Evolutionary conservation across 2,888 invertebrate genomes (phyloP), one percentile per base, ranked within the genome.

Genomic region (Ormyrus labotus): DNA sequence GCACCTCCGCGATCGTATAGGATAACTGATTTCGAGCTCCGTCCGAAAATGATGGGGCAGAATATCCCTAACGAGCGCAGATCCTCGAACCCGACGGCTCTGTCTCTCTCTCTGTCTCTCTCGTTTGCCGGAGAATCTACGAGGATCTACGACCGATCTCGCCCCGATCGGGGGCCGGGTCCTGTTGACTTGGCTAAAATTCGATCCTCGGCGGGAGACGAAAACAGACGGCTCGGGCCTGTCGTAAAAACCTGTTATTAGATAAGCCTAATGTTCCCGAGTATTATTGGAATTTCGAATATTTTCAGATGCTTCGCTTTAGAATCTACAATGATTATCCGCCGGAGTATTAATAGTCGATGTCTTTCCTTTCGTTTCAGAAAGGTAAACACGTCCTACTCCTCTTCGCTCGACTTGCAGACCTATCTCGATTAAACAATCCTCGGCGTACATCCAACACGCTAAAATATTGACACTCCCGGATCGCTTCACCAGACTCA

Each of bases 11-110:
- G 34, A 34, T 34, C 34, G 1, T 19, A 67, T 50, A 51, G 48
- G 71, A 34, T 86, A 84, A 86, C 82, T 82, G 86, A 87, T 87
- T 87, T 85, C 83, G 85, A 72, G 86, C 80, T 84, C 57, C 48
- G 19, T 65, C 71, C 19, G 34, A 13, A 65, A 70, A 74, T 81
- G 79, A 81, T 61, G 58, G 8, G n/a, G 77, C 81, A 72, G 45
- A 82, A 71, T 71, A 55, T 67, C 10, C 11, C 57, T 76, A 75
- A 80, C 75, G 57, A 80, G 65, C 70, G 65, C 34, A 34, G 61
- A 63, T 64, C 74, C 64, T 51, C 51, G 47, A 65, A 50, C 19
- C 2, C 53, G 11, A 34, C 64, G 60, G 51, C 48, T 65, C 19
- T 50, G 5, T 34, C 4, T 34, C 34, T 34, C 34, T 34, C 34